Conservation (phyloP, 2,113 vertebrate genomes). For the Corythornis madagascariensis region DNA sequence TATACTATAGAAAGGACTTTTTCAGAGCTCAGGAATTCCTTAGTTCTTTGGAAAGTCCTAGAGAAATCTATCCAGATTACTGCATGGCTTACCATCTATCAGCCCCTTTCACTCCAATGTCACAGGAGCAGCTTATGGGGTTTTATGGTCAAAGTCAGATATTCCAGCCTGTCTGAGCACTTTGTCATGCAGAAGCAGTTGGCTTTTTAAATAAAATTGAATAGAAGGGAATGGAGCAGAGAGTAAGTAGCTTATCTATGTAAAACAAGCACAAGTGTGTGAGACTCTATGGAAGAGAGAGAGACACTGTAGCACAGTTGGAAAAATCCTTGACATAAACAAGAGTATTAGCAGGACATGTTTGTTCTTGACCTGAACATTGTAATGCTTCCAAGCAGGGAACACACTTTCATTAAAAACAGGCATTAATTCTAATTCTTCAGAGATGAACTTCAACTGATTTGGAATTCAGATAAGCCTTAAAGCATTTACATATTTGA, state of each 20-base stretch:
- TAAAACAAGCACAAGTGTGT: not conserved
- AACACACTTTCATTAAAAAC: conserved; percentile 30
- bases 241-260: conserved; percentile 1
- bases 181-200: not conserved
- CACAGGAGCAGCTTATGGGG: conserved; percentile 3
- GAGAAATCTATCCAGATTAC: not conserved
- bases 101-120: not conserved
- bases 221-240: not conserved
- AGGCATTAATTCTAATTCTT: conserved; percentile 48
- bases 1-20: not conserved
- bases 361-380: conserved; percentile 46
- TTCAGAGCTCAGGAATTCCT: not conserved
- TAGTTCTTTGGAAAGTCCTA: not conserved
- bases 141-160: not conserved
- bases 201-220: not conserved
- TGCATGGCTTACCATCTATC: not conserved
- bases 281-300: not conserved
- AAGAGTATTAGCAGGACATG: conserved; percentile 34
- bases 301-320: not conserved
- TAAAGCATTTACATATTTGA: conserved; percentile 48
- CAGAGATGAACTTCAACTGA: conserved; percentile 11
- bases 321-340: conserved; percentile 39
- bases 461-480: conserved; percentile 64
- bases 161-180: not conserved
- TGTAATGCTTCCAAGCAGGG: conserved; percentile 25